Conservation (phyloP, 2,888 invertebrate species). For the Cremastobaeus sp. region DNA sequence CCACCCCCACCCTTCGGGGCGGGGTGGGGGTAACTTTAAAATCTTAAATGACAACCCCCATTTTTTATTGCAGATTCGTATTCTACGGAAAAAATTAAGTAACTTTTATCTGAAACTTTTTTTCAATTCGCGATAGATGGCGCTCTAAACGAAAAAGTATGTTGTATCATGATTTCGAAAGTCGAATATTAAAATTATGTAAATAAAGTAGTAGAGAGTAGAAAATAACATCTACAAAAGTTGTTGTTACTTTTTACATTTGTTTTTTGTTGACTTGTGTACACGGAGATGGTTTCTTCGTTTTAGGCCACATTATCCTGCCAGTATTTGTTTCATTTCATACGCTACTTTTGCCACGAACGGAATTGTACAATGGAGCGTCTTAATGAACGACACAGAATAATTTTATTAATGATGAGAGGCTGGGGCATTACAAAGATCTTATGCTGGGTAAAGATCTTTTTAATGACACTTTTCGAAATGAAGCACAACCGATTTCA, state of each 20-base stretch:
- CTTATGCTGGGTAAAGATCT: constrained; percentile 13
- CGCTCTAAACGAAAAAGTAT: too few species aligned
- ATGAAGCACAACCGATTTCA: constrained; percentile 9
- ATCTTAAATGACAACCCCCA: too few species aligned
- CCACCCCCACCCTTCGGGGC: too few species aligned
- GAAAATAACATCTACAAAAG: background rate
- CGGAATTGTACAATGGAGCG: constrained; percentile 11
- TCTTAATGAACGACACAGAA: constrained; percentile 17
- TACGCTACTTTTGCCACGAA: constrained; percentile 6
- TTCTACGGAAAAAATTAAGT: too few species aligned
- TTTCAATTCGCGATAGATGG: too few species aligned
- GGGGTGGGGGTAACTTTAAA: too few species aligned
- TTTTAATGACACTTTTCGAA: constrained; percentile 37
- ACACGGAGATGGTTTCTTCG: constrained; percentile 2
- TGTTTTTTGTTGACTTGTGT: background rate
- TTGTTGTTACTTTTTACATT: background rate
- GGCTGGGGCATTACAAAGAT: constrained; percentile 9
- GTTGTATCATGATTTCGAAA: too few species aligned
- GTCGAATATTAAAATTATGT: too few species aligned
- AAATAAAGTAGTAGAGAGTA: background rate
- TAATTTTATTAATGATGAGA: constrained; percentile 15
- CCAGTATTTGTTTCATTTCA: constrained; percentile 11
- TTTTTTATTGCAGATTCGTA: too few species aligned
- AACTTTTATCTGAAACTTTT: too few species aligned
- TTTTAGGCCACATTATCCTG: constrained; percentile 2